Evolutionary conservation across 2,888 invertebrate species (phyloP), one percentile per base, ranked within the genome.

Genomic region (Rhingia campestris): DNA sequence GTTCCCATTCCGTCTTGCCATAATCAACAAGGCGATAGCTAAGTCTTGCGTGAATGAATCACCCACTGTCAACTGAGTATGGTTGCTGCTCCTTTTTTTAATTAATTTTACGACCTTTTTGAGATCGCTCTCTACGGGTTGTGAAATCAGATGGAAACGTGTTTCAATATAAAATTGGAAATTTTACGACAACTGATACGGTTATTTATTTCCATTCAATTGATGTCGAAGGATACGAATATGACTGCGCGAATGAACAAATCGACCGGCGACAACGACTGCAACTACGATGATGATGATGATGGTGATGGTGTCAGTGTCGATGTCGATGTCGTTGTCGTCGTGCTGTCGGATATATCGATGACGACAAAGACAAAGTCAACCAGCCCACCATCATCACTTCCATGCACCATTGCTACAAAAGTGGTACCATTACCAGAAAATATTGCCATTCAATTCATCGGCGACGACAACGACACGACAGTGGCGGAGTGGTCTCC

Each of bases 101-200:
- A 77, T 73, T 54, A 66, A 77, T 77, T 77, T 77, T 61, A 82
- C 81, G 77, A 77, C 77, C 81, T 67, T 72, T 77, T 72, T 35
- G 54, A 41, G 53, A 66, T 61, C 49, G 45, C 45, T 76, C 12
- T 53, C 41, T 45, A 45, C 32, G 43, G 14, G 72, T 53, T 77
- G 77, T 74, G 82, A 73, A 84, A 74, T 84, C 84, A 59, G 64
- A 47, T 80, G 80, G 84, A 84, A 84, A 79, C 69, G 63, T 82
- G 82, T 73, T 82, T 82, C 63, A 79, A 80, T 80, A 84, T 84
- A 70, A 84, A 84, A 84, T 75, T 84, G 80, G 53, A 66, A 66
- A 75, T 80, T 84, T 80, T 75, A 84, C 84, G 80, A 80, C 84
- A 84, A 84, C 74, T 80, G 84, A 84, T 84, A 84, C 74, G 74